Evolutionary conservation across 2,113 vertebrate genomes (phyloP).

Genomic region (Cyprinus carpio): DNA sequence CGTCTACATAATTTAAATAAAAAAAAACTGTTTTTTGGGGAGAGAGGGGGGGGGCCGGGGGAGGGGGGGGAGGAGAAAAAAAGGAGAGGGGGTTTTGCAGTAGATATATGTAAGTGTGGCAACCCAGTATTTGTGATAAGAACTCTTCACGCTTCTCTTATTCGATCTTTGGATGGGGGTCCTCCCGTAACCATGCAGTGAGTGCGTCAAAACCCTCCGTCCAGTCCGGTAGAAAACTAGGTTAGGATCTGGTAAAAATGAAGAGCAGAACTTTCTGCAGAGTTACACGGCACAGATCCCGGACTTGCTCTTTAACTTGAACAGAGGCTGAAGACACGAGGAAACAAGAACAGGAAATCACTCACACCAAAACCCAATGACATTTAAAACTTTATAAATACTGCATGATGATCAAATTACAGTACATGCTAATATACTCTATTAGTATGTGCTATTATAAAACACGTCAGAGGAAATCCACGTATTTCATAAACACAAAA

Average conservation of each 20-base stretch:
- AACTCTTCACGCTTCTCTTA: slow-evolving; percentile 77
- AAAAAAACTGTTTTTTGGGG: not conserved
- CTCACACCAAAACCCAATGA: not conserved
- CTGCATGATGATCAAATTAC: not conserved
- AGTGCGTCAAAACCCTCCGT: slow-evolving; percentile 94
- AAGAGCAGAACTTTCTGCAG: slow-evolving; percentile 75
- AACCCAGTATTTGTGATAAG: no score
- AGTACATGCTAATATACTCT: not conserved
- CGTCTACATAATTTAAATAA: accelerated
- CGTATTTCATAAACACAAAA: not conserved
- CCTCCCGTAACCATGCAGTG: slow-evolving; percentile 95
- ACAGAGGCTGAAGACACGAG: slow-evolving; percentile 76
- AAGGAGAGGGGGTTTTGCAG: no score
- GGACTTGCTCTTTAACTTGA: slow-evolving; percentile 74
- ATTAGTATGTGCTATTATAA: not conserved
- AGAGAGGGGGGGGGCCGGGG: no score
- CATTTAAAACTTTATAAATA: slow-evolving; percentile 54
- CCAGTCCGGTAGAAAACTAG: slow-evolving; percentile 87
- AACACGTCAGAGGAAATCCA: not conserved
- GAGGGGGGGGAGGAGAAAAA: no score
- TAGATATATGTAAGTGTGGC: not conserved
- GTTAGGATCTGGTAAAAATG: slow-evolving; percentile 79
- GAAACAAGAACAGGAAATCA: not conserved
- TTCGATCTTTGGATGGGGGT: no score
- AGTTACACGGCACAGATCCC: slow-evolving; percentile 79